These are phyloP conservation scores for Hydroisotoma schaefferi DNA, from an alignment of 2,888 invertebrate species.

Conservation along the genomic window DNA sequence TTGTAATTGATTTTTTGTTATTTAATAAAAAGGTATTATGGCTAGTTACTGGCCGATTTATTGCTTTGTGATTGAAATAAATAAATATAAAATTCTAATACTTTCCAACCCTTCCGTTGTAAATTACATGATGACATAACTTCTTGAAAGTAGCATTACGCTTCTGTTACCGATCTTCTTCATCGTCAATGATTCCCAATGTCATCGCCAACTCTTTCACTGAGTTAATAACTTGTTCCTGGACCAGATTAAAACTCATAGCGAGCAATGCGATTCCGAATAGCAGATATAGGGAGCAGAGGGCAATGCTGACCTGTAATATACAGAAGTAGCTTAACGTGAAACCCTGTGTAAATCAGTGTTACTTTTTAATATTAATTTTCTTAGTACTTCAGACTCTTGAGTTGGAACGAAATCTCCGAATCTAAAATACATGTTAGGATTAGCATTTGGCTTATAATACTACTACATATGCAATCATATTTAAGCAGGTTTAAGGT, in stretches of 20 bases:
- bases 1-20: neutral
- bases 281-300: conserved; percentile 85
- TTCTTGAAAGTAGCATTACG: neutral
- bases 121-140: neutral
- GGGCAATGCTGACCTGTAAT: conserved; percentile 64
- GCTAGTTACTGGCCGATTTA: too few species aligned
- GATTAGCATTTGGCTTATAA: neutral
- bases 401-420: conserved; percentile 86
- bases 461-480: too few species aligned
- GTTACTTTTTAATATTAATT: too few species aligned
- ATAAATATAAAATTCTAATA: too few species aligned
- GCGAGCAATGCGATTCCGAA: conserved; percentile 91
- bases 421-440: conserved; percentile 58
- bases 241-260: conserved; percentile 95
- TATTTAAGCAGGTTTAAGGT: too few species aligned
- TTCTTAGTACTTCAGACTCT: conserved; percentile 43
- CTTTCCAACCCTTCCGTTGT: too few species aligned
- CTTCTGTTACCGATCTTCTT: conserved; percentile 51
- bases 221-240: conserved; percentile 85
- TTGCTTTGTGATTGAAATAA: too few species aligned
- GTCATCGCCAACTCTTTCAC: conserved; percentile 76
- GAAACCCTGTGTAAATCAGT: conserved; percentile 21
- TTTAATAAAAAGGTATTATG: neutral
- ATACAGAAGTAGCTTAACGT: too few species aligned
- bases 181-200: conserved; percentile 81